Conservation (phyloP, 2,113 vertebrate species). For the Odontophorus gujanensis region DNA sequence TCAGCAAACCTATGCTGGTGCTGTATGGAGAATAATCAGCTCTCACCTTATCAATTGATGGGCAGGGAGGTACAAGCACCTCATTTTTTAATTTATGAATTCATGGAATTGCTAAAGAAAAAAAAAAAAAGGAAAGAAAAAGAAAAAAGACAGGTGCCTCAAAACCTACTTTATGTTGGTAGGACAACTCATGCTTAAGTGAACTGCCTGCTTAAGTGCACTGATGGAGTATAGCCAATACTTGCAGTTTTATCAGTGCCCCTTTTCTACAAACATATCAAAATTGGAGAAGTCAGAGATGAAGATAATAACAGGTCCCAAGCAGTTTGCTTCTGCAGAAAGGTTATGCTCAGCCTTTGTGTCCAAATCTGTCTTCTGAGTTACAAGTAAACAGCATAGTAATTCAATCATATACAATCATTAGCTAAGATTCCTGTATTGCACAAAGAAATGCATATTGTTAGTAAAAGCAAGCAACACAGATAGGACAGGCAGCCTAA, state of each 20-base stretch:
- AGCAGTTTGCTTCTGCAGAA: background rate
- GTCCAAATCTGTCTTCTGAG: background rate
- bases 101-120: background rate
- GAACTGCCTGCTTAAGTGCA: background rate
- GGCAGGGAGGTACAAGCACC: background rate
- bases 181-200: background rate
- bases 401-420: background rate
- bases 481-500: background rate
- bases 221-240: background rate
- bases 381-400: background rate
- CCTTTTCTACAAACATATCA: background rate
- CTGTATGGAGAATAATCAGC: rapidly evolving
- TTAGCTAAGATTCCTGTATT: background rate
- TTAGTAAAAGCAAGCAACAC: background rate
- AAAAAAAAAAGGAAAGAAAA: background rate
- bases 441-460: background rate
- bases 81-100: background rate
- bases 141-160: background rate
- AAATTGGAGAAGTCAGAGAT: background rate
- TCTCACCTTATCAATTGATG: background rate
- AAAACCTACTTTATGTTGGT: background rate
- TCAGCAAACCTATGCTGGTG: rapidly evolving
- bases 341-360: rapidly evolving
- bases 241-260: background rate
- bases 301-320: background rate